These are phyloP conservation scores for Myocastor coypus DNA, from an alignment of 2,113 vertebrate genomes.

Conservation along the genomic window DNA sequence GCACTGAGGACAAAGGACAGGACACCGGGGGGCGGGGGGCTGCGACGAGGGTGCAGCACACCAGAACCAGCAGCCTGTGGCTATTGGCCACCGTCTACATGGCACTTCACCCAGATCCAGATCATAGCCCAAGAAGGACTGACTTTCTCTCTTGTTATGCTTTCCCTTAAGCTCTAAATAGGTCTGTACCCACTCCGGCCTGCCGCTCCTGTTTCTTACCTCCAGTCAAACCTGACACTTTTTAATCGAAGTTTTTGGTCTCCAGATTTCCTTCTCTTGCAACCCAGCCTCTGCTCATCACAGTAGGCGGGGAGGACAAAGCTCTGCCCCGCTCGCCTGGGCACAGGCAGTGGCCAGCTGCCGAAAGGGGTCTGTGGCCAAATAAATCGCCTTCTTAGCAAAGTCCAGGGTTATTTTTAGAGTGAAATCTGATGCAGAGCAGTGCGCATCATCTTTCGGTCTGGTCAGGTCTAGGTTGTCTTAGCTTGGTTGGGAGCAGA, in stretches of 20 bases:
- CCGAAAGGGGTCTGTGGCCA: not conserved
- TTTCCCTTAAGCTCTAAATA: slow-evolving; percentile 12
- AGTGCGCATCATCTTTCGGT: slow-evolving; percentile 16
- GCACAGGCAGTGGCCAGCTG: not conserved
- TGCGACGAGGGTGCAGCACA: not conserved
- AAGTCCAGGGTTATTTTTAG: not conserved
- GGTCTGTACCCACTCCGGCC: not conserved
- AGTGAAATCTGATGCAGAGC: not conserved
- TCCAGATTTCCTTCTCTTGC: slow-evolving; percentile 9
- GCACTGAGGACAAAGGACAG: not conserved
- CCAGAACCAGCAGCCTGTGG: not conserved
- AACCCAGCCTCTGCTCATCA: slow-evolving; percentile 24
- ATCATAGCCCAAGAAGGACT: not conserved
- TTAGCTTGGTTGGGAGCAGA: not conserved
- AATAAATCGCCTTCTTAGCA: slow-evolving; percentile 14
- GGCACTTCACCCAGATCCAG: not conserved
- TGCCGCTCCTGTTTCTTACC: not conserved
- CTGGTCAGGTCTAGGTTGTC: not conserved
- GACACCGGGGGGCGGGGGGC: too few relatives aligned
- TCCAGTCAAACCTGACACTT: not conserved
- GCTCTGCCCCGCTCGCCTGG: not conserved
- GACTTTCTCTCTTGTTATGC: not conserved
- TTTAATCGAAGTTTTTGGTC: not conserved
- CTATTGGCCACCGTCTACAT: not conserved
- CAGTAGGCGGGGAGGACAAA: slow-evolving; percentile 6